Evolutionary conservation across 2,888 invertebrate genomes (phyloP).

Genomic region (Polydrusus cervinus): DNA sequence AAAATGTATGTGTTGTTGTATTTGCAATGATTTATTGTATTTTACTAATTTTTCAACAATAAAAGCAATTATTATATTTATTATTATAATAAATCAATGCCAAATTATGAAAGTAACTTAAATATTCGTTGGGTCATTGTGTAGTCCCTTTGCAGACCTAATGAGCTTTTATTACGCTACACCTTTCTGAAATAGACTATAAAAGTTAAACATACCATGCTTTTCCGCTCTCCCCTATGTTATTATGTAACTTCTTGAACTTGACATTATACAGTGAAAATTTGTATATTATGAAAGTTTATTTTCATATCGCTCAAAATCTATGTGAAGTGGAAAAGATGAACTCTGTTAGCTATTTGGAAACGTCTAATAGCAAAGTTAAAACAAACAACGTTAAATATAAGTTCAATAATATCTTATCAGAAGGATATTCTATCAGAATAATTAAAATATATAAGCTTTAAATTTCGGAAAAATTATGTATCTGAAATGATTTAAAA

Average conservation of each 20-base stretch:
- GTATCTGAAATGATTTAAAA: too few relatives aligned
- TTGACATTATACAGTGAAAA: conserved; percentile 21
- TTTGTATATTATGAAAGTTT: conserved; percentile 14
- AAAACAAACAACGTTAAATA: not conserved
- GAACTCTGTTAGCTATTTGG: not conserved
- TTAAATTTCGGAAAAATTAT: too few relatives aligned
- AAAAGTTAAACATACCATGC: not conserved
- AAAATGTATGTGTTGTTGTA: too few relatives aligned
- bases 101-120: too few relatives aligned
- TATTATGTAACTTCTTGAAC: conserved; percentile 17
- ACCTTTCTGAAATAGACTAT: too few relatives aligned
- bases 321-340: not conserved
- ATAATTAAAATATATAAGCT: not conserved
- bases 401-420: not conserved
- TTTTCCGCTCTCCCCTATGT: conserved; percentile 1
- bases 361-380: not conserved
- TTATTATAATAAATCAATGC: too few relatives aligned
- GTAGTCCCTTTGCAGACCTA: too few relatives aligned
- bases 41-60: too few relatives aligned
- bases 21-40: too few relatives aligned
- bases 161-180: too few relatives aligned
- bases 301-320: conserved; percentile 22
- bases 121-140: too few relatives aligned
- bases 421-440: not conserved
- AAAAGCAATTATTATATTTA: too few relatives aligned